Evolutionary conservation across 2,888 invertebrate genomes (phyloP), one percentile per base, ranked within the genome.

Genomic region (Rhagium mordax): DNA sequence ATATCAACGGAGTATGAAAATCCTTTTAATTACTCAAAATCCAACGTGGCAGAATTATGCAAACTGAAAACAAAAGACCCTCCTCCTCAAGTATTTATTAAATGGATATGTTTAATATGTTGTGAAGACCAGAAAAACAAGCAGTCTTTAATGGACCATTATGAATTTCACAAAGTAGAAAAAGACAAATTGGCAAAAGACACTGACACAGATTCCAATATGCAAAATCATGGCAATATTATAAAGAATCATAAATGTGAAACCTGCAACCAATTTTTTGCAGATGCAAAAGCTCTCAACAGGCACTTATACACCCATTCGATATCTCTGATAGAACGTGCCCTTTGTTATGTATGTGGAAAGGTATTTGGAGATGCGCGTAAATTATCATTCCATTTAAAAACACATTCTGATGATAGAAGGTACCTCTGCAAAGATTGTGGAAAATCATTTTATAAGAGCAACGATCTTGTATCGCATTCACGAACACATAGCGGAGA

Each of bases 401-500:
- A 20, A 10, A 77, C 79, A 0, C 84, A 84, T 64, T 83, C 81
- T 3, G 84, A 83, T 1, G 74, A 76, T 15, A 83, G 81, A 67
- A 82, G 82, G n/a, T 83, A 79, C 51, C 67, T 73, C 16, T 84
- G 83, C 64, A 72, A 71, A 0, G 78, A 79, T n/a, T 84, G 84
- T 62, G 75, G 70, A 15, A 84, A 84, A 68, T 74, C 79, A 33
- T 84, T 84, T 53, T 81, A 76, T 0, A 81, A 82, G 48, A 79
- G 75, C 20, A 80, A 81, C 29, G 78, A 90, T 85, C 85, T 91
- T 78, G 89, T 89, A 20, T 84, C 90, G 72, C 91, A 91, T 86
- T 90, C 90, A 86, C 88, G 91, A 62, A 90, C 90, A 55, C 91
- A 91, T 85, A 90, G 89, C 0, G 91, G 91, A 0, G 91, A 91